These are phyloP conservation scores for Pseudochaenichthys georgianus DNA, from an alignment of 2,797 vertebrate species.

Conservation along the genomic window DNA sequence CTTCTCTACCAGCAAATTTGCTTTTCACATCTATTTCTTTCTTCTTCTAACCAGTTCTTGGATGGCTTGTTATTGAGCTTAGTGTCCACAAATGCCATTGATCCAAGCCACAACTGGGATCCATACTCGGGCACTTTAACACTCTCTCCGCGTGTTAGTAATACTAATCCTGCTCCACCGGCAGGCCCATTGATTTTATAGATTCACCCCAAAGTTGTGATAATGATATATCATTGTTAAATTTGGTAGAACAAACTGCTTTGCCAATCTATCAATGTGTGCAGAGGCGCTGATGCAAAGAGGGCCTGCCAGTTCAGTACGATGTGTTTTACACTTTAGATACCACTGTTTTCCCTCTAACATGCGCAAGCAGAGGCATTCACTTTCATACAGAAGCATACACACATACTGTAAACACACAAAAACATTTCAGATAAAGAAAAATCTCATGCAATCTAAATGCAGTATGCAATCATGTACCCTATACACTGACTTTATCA, in stretches of 20 bases:
- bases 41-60: slow-evolving; percentile 89
- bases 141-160: slow-evolving; percentile 96
- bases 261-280: slow-evolving; percentile 96
- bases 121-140: slow-evolving; percentile 97
- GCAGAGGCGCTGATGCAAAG: slow-evolving; percentile 89
- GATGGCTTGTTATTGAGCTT: slow-evolving; percentile 99
- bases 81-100: slow-evolving; percentile 99
- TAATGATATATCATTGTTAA: slow-evolving; percentile 99
- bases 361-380: slow-evolving; percentile 12
- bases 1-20: slow-evolving; percentile 98
- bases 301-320: slow-evolving; percentile 30
- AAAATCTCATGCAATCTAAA: slow-evolving; percentile 25
- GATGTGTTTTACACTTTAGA: slow-evolving; percentile 32
- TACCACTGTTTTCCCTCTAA: slow-evolving; percentile 13
- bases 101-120: slow-evolving; percentile 98
- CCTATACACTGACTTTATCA: slow-evolving; percentile 35
- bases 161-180: slow-evolving; percentile 99
- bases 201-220: slow-evolving; percentile 99
- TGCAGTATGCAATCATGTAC: slow-evolving; percentile 29
- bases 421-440: slow-evolving; percentile 13
- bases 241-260: slow-evolving; percentile 99
- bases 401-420: not conserved
- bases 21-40: slow-evolving; percentile 99
- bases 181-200: slow-evolving; percentile 99
- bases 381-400: slow-evolving; percentile 17